Percentiles rank a stretch among this genome's conserved stretches.
Evolutionary conservation across 2,888 invertebrate species (phyloP).

Genomic region (Tetragonula carbonaria): DNA sequence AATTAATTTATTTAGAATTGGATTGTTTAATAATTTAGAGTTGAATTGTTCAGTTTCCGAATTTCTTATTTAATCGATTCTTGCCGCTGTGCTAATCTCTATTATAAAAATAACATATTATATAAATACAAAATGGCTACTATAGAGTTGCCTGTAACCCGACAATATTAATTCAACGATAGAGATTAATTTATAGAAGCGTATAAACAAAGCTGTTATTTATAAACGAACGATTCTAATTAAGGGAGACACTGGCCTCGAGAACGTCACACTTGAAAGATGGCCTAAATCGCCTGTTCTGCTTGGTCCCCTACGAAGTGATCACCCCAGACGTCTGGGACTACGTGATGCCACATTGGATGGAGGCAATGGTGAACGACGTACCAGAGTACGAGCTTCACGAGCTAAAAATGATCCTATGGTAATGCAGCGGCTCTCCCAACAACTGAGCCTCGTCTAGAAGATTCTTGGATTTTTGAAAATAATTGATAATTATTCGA

Average conservation of each 20-base stretch:
- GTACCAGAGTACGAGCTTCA: slow-evolving; percentile 94
- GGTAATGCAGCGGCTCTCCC: slow-evolving; percentile 81
- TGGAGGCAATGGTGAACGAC: slow-evolving; percentile 97
- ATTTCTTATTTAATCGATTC: too few relatives aligned
- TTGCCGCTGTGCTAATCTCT: too few relatives aligned
- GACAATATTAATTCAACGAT: background rate
- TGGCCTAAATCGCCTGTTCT: slow-evolving; percentile 96
- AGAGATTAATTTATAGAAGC: background rate
- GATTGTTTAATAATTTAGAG: too few relatives aligned
- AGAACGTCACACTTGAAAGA: slow-evolving; percentile 97
- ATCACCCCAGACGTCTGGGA: slow-evolving; percentile 99
- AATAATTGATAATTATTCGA: background rate
- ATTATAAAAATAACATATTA: too few relatives aligned
- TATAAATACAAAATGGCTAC: too few relatives aligned
- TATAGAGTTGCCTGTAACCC: too few relatives aligned
- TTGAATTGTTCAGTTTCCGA: too few relatives aligned
- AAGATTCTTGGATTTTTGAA: background rate
- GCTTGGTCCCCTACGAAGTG: slow-evolving; percentile 98
- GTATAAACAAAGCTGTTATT: background rate
- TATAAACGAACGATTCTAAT: slow-evolving; percentile 16
- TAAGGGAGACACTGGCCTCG: slow-evolving; percentile 93
- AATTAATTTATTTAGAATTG: too few relatives aligned
- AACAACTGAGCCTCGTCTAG: too few relatives aligned
- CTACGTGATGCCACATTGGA: slow-evolving; percentile 99
- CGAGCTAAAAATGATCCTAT: slow-evolving; percentile 92